Evolutionary conservation across 1,140 invertebrate genomes (phyloP).

Genomic region (Anastatus disparis): DNA sequence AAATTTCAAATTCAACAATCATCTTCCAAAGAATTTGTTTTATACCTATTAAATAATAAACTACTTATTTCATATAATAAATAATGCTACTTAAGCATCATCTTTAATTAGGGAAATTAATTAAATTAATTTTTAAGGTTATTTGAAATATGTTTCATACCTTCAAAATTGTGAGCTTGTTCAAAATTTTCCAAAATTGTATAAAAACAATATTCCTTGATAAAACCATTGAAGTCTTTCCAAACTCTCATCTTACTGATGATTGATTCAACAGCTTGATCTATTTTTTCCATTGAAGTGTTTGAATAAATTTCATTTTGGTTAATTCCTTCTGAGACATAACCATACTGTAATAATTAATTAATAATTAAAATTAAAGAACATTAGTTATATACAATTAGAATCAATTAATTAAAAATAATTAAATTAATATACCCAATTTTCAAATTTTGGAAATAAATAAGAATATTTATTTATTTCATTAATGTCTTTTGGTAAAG

Average conservation of each 20-base stretch:
- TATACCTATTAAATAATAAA: neutral
- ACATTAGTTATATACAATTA: too few relatives aligned
- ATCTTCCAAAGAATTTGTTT: neutral
- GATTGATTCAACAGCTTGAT: slow-evolving; percentile 6
- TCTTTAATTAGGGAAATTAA: too few relatives aligned
- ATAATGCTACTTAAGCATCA: too few relatives aligned
- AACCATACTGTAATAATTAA: too few relatives aligned
- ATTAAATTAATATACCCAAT: too few relatives aligned
- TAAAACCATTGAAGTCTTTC: slow-evolving; percentile 1
- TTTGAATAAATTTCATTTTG: too few relatives aligned
- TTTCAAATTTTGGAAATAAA: too few relatives aligned
- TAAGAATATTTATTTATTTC: neutral
- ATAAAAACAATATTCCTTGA: slow-evolving; percentile 14
- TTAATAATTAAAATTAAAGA: too few relatives aligned
- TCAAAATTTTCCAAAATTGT: slow-evolving; percentile 6
- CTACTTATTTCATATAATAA: neutral
- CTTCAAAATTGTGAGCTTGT: neutral
- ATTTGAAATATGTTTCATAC: neutral
- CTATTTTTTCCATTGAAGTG: too few relatives aligned
- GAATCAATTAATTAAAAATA: too few relatives aligned
- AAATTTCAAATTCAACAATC: neutral
- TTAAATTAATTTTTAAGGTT: too few relatives aligned
- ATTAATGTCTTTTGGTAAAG: neutral
- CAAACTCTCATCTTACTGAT: slow-evolving; percentile 1
- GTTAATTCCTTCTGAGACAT: too few relatives aligned